Conservation (phyloP, 2,113 vertebrate genomes). For the Pungitius pungitius region DNA sequence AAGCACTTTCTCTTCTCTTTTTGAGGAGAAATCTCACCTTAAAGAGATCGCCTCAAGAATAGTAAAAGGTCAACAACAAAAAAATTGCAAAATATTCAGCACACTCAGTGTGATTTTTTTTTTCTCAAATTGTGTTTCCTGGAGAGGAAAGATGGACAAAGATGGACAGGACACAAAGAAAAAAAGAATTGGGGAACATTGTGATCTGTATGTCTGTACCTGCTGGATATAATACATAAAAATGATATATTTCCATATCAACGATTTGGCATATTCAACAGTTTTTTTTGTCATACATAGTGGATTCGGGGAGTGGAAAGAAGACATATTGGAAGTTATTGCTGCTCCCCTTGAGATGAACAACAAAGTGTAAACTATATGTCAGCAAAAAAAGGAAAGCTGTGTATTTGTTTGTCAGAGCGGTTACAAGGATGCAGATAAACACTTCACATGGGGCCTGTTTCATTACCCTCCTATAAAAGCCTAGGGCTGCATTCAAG, state of each 20-base stretch:
- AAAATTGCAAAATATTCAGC: background rate
- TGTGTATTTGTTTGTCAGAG: background rate
- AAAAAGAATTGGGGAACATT: background rate
- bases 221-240: background rate
- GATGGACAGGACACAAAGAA: background rate
- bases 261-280: background rate
- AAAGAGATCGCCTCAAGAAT: background rate
- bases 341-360: background rate
- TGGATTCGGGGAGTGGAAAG: background rate
- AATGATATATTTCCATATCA: background rate
- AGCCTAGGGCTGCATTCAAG: conserved; percentile 18
- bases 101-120: background rate
- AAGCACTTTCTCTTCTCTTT: background rate
- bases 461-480: conserved; percentile 38
- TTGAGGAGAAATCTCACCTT: background rate
- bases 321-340: background rate
- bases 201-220: too few species aligned
- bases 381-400: background rate
- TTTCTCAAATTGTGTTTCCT: background rate
- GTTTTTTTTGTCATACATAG: background rate
- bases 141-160: background rate
- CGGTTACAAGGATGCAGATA: background rate
- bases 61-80: background rate
- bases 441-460: conserved; percentile 12
- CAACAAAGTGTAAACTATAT: background rate